These are phyloP conservation scores for Eutrigla gurnardus DNA, from an alignment of 2,797 vertebrate genomes.

Conservation along the genomic window DNA sequence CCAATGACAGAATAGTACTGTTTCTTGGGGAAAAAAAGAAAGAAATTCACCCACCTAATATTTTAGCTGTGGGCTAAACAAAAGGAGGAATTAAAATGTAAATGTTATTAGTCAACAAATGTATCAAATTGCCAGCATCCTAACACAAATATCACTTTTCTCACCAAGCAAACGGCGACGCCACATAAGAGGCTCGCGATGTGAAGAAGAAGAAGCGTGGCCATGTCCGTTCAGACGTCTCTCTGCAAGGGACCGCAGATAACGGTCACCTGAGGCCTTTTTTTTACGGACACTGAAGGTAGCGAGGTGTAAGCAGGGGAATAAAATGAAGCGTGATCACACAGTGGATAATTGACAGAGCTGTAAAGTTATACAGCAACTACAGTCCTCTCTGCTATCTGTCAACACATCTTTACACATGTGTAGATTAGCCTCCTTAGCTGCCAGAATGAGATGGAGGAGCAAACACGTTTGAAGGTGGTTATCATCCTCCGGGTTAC, in stretches of 20 bases:
- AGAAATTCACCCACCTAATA: constrained; percentile 64
- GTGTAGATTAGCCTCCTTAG: constrained; percentile 12
- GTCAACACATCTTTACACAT: constrained; percentile 32
- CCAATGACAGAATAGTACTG: background rate
- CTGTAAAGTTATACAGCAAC: constrained; percentile 53
- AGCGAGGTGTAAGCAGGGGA: background rate
- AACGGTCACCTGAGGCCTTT: background rate
- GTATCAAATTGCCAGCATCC: background rate
- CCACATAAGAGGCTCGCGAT: constrained; percentile 53
- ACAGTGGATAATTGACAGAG: constrained; percentile 73
- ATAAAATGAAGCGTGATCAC: constrained; percentile 10
- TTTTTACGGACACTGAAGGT: background rate
- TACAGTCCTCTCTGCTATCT: constrained; percentile 24
- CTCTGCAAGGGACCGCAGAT: background rate
- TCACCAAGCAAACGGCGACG: constrained; percentile 74
- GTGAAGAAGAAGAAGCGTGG: constrained; percentile 37
- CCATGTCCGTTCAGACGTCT: constrained; percentile 59
- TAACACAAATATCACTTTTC: constrained; percentile 27
- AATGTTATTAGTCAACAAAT: constrained; percentile 13
- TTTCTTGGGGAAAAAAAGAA: background rate
- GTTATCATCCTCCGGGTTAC: background rate
- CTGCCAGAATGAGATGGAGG: background rate
- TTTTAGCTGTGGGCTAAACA: constrained; percentile 64
- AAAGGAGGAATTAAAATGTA: constrained; percentile 7
- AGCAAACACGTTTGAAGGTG: background rate